phyloP scores from a whole-genome alignment of 2,113 vertebrate species.

The Mohoua ochrocephala region DNA sequence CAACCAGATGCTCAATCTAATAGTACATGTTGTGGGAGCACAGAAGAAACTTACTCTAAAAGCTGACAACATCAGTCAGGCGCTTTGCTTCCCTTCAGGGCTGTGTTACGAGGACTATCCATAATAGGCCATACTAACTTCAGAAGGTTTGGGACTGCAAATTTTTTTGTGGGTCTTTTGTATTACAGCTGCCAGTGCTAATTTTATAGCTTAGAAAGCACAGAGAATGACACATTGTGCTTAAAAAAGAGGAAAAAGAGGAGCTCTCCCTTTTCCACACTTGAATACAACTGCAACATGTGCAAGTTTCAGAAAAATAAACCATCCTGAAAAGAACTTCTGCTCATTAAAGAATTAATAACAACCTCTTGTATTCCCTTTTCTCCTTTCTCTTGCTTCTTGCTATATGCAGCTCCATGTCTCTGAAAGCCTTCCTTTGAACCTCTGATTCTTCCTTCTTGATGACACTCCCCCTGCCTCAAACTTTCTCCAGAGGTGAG shows the following conservation, averaged over 20 bases:
- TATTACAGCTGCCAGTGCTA: neutral
- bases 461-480: neutral
- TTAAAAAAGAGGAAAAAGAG: neutral
- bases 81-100: neutral
- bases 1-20: neutral
- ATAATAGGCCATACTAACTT: neutral
- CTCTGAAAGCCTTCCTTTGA: neutral
- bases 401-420: neutral
- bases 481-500: neutral
- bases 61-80: neutral
- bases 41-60: neutral
- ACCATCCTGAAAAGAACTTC: neutral
- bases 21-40: neutral
- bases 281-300: neutral
- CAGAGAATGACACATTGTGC: neutral
- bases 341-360: neutral
- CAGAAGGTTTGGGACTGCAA: neutral
- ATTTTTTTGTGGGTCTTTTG: neutral
- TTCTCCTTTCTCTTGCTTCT: neutral
- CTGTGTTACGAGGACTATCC: neutral
- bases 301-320: neutral
- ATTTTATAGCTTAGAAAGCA: slow-evolving; percentile 1
- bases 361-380: neutral
- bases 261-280: neutral
- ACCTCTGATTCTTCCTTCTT: neutral